These are phyloP conservation scores for Caenorhabditis tropicalis DNA, from an alignment of 1,140 invertebrate species.

Conservation along the genomic window DNA sequence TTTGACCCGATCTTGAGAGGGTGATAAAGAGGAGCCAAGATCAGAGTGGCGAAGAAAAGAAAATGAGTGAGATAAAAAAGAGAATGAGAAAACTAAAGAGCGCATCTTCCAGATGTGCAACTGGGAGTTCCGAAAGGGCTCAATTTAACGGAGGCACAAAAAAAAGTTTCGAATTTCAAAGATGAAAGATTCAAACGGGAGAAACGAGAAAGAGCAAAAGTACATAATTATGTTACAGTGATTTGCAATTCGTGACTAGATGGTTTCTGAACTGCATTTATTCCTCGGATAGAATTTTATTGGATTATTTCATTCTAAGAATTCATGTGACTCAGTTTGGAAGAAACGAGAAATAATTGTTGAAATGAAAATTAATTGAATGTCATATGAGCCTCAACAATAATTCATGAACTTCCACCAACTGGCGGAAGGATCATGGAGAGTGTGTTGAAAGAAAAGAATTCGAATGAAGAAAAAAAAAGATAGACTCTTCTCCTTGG, in stretches of 20 bases:
- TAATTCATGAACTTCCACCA: background rate
- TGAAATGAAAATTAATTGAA: background rate
- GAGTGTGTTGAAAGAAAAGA: background rate
- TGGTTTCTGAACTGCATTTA: no score
- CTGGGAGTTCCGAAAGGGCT: slow-evolving; percentile 28
- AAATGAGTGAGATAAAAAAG: background rate
- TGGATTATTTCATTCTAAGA: no score
- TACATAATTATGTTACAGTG: background rate
- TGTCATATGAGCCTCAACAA: background rate
- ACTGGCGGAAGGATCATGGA: background rate
- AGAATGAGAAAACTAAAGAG: background rate
- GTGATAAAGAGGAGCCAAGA: slow-evolving; percentile 38
- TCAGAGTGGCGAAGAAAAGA: slow-evolving; percentile 8
- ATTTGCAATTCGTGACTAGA: no score
- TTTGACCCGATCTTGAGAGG: slow-evolving; percentile 28
- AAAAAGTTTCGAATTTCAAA: slow-evolving; percentile 46
- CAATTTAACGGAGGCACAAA: background rate
- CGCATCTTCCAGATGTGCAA: slow-evolving; percentile 18
- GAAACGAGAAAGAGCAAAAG: slow-evolving; percentile 15
- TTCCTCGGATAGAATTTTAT: no score
- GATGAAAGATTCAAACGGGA: background rate
- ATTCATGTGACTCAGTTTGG: no score
- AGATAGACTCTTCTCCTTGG: background rate
- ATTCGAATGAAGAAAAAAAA: background rate
- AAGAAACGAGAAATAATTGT: no score